These are phyloP conservation scores for Andrena dorsata DNA, from an alignment of 2,888 invertebrate species.

Conservation along the genomic window DNA sequence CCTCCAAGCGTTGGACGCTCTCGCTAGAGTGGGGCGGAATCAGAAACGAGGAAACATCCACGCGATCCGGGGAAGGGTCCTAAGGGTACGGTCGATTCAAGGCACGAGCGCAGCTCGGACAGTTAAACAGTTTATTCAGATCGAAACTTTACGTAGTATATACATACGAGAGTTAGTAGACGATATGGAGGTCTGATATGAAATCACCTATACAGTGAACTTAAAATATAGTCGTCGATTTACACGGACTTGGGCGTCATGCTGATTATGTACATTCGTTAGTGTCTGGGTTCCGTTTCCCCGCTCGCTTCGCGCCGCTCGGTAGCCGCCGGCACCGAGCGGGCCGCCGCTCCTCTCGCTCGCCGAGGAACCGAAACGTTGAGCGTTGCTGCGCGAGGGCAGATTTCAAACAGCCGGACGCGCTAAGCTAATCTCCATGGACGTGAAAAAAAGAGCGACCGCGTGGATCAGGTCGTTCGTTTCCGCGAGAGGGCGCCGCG, in stretches of 20 bases:
- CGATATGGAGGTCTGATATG: constrained; percentile 82
- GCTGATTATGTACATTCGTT: constrained; percentile 71
- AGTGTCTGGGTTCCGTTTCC: constrained; percentile 25
- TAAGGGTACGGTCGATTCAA: constrained; percentile 10
- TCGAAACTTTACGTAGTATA: constrained; percentile 81
- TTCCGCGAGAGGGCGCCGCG: constrained; percentile 8
- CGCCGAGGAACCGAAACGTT: constrained; percentile 9
- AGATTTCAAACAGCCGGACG: neutral
- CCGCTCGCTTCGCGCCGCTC: neutral
- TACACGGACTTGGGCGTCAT: constrained; percentile 71
- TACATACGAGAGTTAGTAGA: constrained; percentile 82
- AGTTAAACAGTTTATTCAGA: constrained; percentile 83
- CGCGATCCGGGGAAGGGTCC: neutral
- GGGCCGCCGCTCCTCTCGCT: neutral
- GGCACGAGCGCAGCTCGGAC: constrained; percentile 67
- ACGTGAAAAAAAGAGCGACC: constrained; percentile 15
- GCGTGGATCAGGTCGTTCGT: constrained; percentile 42
- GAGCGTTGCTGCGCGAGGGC: neutral
- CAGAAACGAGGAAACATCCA: neutral
- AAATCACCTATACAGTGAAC: constrained; percentile 79
- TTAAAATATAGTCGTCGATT: constrained; percentile 72
- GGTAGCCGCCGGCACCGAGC: neutral
- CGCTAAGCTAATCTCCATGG: constrained; percentile 33
- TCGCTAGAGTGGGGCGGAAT: neutral
- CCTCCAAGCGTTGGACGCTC: neutral